Percentiles rank a stretch among this genome's conserved stretches.
phyloP scores from a whole-genome alignment of 2,797 vertebrate genomes.

The Enteromius treurensis region DNA sequence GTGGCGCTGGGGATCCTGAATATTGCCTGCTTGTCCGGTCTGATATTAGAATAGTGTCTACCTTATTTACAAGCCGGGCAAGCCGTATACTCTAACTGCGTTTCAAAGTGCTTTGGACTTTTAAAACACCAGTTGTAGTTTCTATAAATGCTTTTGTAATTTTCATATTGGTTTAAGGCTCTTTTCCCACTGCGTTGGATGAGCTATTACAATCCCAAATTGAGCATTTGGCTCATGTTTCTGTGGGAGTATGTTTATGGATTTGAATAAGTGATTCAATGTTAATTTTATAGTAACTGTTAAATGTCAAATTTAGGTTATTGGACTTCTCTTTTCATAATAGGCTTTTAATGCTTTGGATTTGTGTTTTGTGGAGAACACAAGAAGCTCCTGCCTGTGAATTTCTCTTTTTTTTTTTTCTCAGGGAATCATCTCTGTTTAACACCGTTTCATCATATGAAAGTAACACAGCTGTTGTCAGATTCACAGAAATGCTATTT shows the following conservation, averaged over 20 bases:
- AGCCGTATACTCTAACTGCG: conserved; percentile 22
- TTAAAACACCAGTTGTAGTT: conserved; percentile 45
- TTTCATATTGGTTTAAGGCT: conserved; percentile 42
- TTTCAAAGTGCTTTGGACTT: conserved; percentile 46
- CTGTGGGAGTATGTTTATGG: conserved; percentile 31
- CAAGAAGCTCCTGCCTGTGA: not conserved
- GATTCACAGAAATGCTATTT: conserved; percentile 13
- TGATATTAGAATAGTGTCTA: conserved; percentile 31
- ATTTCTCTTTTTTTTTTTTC: not conserved
- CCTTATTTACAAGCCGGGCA: conserved; percentile 47
- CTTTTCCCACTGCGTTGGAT: conserved; percentile 33
- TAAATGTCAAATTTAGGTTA: conserved; percentile 37
- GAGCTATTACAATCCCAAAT: conserved; percentile 31
- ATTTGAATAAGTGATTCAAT: conserved; percentile 45
- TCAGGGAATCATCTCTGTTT: conserved; percentile 16
- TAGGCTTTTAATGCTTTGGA: conserved; percentile 19
- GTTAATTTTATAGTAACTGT: conserved; percentile 48
- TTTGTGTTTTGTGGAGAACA: conserved; percentile 27
- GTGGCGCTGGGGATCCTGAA: conserved; percentile 57
- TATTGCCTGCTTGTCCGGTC: conserved; percentile 30
- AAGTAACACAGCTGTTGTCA: conserved; percentile 14
- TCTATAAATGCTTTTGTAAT: conserved; percentile 50
- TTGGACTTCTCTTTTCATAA: conserved; percentile 18
- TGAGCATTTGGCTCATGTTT: conserved; percentile 23
- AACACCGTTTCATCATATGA: conserved; percentile 11